phyloP scores from a whole-genome alignment of 2,113 vertebrate species.

The Ondatra zibethicus region DNA sequence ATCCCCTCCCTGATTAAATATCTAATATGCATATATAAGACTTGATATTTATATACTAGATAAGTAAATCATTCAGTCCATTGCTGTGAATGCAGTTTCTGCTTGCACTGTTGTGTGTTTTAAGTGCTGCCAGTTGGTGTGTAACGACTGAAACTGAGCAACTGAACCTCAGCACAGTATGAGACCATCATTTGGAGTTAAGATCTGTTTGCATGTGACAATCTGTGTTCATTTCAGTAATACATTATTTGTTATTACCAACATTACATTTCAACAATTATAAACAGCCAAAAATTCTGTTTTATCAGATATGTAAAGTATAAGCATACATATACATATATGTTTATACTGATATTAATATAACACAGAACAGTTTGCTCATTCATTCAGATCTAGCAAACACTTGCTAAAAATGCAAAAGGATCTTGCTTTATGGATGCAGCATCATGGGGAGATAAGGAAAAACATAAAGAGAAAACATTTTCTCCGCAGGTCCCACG shows the following conservation, averaged over 20 bases:
- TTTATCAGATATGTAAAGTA: not conserved
- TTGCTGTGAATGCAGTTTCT: not conserved
- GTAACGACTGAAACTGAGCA: not conserved
- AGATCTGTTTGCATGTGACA: constrained; percentile 33
- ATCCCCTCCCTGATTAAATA: constrained; percentile 39
- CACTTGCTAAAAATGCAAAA: constrained; percentile 18
- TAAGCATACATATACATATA: not conserved
- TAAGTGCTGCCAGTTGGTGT: not conserved
- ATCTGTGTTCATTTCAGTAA: not conserved
- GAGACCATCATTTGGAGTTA: constrained; percentile 3
- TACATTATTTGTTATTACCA: constrained; percentile 11
- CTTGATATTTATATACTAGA: not conserved
- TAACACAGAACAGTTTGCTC: not conserved
- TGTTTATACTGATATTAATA: not conserved
- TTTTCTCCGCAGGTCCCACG: not conserved
- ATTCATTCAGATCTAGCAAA: not conserved
- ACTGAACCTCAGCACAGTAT: not conserved
- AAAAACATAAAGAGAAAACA: not conserved
- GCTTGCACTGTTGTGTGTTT: not conserved
- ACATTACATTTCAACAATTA: not conserved
- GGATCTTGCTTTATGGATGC: not conserved
- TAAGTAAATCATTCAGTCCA: not conserved
- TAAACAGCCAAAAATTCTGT: not conserved
- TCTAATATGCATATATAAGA: not conserved
- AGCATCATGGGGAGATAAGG: not conserved